Conservation (phyloP, 2,888 invertebrate species). For the Beris chalybata region DNA sequence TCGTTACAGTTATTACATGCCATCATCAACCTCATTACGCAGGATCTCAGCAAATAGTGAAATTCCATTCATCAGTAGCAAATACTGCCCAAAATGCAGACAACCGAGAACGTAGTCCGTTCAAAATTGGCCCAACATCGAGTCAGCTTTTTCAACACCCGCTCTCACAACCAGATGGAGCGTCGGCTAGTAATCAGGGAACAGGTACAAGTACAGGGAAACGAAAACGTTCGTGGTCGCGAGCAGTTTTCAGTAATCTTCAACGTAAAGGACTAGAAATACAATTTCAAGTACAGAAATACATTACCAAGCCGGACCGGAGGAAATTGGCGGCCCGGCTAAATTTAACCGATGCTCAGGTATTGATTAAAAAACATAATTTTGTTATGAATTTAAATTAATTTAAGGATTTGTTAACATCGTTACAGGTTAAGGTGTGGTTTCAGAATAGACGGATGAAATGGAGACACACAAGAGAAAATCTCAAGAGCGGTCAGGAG, state of each 20-base stretch:
- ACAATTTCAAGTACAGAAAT: constrained; percentile 91
- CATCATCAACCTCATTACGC: no score
- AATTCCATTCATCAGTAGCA: no score
- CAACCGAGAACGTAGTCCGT: no score
- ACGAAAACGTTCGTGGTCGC: constrained; percentile 90
- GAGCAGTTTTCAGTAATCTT: constrained; percentile 92
- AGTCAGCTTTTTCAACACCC: neutral
- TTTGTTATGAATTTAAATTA: neutral
- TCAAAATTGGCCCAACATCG: no score
- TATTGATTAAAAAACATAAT: constrained; percentile 48
- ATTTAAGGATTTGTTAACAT: constrained; percentile 29
- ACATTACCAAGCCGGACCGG: constrained; percentile 93
- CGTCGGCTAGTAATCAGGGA: neutral
- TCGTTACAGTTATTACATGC: no score
- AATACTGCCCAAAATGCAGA: no score
- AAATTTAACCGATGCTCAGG: constrained; percentile 92
- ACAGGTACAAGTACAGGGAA: constrained; percentile 54
- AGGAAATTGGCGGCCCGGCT: constrained; percentile 88
- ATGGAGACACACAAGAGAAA: constrained; percentile 77
- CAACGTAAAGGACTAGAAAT: constrained; percentile 93
- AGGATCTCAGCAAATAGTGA: no score
- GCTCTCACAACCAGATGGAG: neutral
- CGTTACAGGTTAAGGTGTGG: constrained; percentile 83
- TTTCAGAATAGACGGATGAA: constrained; percentile 89
- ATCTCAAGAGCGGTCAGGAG: constrained; percentile 54